phyloP scores from a whole-genome alignment of 2,888 invertebrate species.

The Diarsia dahlii region DNA sequence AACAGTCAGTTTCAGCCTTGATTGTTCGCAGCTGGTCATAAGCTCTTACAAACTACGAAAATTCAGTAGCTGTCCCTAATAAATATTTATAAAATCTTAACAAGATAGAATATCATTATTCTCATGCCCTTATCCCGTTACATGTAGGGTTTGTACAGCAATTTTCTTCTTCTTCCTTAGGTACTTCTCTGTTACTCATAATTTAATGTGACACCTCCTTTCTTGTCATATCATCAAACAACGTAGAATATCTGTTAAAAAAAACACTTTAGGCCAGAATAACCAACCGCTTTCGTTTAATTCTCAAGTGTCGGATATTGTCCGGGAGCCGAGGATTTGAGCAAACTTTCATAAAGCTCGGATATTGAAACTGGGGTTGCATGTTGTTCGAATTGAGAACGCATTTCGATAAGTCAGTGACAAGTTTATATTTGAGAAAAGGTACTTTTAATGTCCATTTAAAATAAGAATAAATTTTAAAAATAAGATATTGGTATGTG shows the following conservation, averaged over 20 bases:
- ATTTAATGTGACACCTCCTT: too few species aligned
- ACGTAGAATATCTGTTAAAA: not conserved
- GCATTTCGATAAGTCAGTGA: constrained; percentile 20
- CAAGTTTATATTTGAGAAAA: constrained; percentile 22
- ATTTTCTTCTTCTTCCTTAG: too few species aligned
- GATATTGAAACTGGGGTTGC: constrained; percentile 54
- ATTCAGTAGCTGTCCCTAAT: not conserved
- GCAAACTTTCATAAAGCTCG: constrained; percentile 53
- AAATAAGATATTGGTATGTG: not conserved
- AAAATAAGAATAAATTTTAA: not conserved
- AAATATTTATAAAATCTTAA: not conserved
- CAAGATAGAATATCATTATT: not conserved
- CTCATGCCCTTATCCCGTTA: too few species aligned
- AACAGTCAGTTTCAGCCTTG: too few species aligned
- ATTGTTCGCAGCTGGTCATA: too few species aligned
- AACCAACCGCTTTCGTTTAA: constrained; percentile 47
- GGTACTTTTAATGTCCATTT: too few species aligned
- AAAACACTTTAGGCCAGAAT: constrained; percentile 27
- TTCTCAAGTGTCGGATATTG: constrained; percentile 59
- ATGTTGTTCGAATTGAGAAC: constrained; percentile 39
- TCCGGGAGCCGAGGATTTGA: constrained; percentile 39
- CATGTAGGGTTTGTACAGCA: too few species aligned
- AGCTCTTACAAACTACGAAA: not conserved
- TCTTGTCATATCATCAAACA: not conserved
- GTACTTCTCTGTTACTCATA: too few species aligned